These are phyloP conservation scores for Thecocarcelia acutangulata DNA, from an alignment of 2,888 invertebrate species.

Conservation along the genomic window DNA sequence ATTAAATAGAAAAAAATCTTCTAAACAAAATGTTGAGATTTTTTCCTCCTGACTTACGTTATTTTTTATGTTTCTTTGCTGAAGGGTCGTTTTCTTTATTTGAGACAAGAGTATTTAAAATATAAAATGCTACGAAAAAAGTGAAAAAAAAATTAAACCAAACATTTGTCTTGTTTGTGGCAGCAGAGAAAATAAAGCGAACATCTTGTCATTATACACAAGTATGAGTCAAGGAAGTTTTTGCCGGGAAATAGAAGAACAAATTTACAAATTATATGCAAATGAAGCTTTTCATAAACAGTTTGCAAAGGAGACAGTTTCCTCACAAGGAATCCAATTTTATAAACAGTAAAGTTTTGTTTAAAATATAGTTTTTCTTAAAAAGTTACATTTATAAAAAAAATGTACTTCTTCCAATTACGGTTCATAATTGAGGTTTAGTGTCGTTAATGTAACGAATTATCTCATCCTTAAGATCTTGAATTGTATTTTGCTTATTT, in stretches of 20 bases:
- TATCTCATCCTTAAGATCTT: no score
- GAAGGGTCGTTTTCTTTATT: conserved; percentile 50
- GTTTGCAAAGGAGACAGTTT: no score
- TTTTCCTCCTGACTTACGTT: conserved; percentile 2
- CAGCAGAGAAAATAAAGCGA: conserved; percentile 31
- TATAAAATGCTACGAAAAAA: not conserved
- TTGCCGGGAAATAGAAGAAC: not conserved
- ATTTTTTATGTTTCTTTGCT: conserved; percentile 38
- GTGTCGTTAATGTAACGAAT: no score
- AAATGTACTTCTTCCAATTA: no score
- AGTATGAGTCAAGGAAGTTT: conserved; percentile 74
- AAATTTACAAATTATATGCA: not conserved
- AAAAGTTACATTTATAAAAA: no score
- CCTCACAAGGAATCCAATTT: no score
- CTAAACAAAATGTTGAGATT: conserved; percentile 59
- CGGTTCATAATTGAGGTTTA: no score
- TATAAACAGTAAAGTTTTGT: no score
- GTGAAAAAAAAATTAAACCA: conserved; percentile 36
- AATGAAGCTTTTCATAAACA: not conserved
- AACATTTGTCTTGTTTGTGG: conserved; percentile 59
- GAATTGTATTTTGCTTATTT: no score
- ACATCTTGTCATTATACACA: conserved; percentile 75
- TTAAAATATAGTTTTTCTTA: no score
- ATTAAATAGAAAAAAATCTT: conserved; percentile 54
- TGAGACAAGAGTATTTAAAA: conserved; percentile 6